These are phyloP conservation scores for Siphamia tubifer DNA, from an alignment of 2,113 vertebrate species.

Conservation along the genomic window DNA sequence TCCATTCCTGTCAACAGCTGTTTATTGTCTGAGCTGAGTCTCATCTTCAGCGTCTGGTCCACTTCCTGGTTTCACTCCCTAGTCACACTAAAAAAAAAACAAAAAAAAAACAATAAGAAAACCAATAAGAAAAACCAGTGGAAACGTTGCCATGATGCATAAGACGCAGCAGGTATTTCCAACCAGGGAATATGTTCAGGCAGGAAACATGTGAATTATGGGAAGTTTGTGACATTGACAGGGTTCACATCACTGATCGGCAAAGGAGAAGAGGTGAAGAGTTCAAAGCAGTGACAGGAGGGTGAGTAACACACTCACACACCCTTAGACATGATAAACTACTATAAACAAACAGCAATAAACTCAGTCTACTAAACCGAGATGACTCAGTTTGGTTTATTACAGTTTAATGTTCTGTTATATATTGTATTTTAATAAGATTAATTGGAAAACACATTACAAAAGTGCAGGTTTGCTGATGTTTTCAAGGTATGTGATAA, in stretches of 20 bases:
- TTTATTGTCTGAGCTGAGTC: conserved; percentile 49
- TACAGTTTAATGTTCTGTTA: too few relatives aligned
- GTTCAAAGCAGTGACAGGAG: conserved; percentile 2
- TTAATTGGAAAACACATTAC: too few relatives aligned
- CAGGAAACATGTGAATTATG: neutral
- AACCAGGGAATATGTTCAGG: conserved; percentile 51
- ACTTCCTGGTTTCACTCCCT: conserved; percentile 49
- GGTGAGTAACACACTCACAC: conserved; percentile 40
- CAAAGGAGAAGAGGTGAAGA: neutral
- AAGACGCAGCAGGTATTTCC: conserved; percentile 3
- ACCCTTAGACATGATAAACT: neutral
- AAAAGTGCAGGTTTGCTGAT: too few relatives aligned
- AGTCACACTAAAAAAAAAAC: conserved; percentile 26
- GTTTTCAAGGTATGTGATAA: too few relatives aligned
- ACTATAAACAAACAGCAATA: conserved; percentile 29
- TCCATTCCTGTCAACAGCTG: conserved; percentile 24
- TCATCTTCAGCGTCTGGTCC: conserved; percentile 57
- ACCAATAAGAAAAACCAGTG: too few relatives aligned
- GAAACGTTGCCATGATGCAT: conserved; percentile 24
- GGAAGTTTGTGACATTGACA: conserved; percentile 4
- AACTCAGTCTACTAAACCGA: neutral
- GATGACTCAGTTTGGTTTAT: conserved; percentile 1
- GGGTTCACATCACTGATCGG: conserved; percentile 6
- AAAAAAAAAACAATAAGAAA: too few relatives aligned
- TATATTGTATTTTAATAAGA: too few relatives aligned